Evolutionary conservation across 2,888 invertebrate species (phyloP).

Genomic region (Seladonia tumulorum): DNA sequence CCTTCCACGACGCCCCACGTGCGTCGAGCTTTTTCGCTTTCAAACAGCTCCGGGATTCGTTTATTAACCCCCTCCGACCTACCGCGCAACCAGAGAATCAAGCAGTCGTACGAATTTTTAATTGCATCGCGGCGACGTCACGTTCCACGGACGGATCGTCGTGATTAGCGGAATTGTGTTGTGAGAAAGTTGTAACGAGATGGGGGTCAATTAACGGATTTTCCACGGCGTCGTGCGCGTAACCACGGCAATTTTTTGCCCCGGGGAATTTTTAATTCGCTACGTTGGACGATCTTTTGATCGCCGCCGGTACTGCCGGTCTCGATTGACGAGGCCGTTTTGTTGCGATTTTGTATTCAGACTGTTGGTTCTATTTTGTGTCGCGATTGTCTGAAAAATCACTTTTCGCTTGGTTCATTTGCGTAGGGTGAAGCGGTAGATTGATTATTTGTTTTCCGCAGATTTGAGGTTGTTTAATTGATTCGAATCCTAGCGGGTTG

Average conservation of each 20-base stretch:
- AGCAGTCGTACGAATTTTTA: conserved; percentile 67
- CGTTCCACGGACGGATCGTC: conserved; percentile 47
- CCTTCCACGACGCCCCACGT: conserved; percentile 6
- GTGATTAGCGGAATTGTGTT: conserved; percentile 66
- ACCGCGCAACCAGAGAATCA: conserved; percentile 31
- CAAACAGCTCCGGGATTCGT: conserved; percentile 10
- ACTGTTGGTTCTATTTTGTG: neutral
- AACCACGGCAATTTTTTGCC: neutral
- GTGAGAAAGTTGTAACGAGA: conserved; percentile 68
- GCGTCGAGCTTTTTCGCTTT: conserved; percentile 1
- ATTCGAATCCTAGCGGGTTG: too few species aligned
- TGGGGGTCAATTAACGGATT: conserved; percentile 65
- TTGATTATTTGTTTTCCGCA: neutral
- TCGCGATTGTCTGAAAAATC: neutral
- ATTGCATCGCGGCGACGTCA: conserved; percentile 44
- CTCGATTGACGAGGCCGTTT: neutral
- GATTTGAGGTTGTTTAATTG: too few species aligned
- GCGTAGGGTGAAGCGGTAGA: neutral
- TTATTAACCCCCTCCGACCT: conserved; percentile 53
- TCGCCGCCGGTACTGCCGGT: neutral
- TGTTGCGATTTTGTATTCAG: neutral
- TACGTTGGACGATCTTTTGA: neutral
- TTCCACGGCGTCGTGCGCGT: neutral
- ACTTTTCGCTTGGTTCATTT: neutral
- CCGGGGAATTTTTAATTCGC: neutral